phyloP scores from a whole-genome alignment of 2,113 vertebrate genomes.

The Scomber colias region DNA sequence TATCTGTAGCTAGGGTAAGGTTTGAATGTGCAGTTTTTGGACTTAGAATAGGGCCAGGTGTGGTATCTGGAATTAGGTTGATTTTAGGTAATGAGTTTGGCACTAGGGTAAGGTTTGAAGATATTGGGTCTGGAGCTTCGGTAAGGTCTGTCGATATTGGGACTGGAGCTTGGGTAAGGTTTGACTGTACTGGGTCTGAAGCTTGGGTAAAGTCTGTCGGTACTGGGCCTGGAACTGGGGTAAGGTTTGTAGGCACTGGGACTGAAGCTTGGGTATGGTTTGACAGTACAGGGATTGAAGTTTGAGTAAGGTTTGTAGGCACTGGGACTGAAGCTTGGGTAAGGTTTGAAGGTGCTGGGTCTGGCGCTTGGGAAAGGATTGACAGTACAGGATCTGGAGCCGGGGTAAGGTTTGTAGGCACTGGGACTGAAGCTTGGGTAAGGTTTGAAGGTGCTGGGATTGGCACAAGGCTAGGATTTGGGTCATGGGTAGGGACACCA shows the following conservation, averaged over 20 bases:
- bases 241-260: neutral
- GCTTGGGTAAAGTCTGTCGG: neutral
- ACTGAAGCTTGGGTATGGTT: neutral
- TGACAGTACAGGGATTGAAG: neutral
- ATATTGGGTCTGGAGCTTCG: neutral
- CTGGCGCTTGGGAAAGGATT: neutral
- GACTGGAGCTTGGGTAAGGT: neutral
- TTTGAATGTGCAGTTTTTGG: neutral
- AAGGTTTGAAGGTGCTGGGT: neutral
- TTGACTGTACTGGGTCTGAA: neutral
- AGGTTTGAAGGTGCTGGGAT: neutral
- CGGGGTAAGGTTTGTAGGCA: neutral
- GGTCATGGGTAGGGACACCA: conserved; percentile 17
- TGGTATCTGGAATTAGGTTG: neutral
- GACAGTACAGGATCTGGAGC: neutral
- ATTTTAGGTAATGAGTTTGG: conserved; percentile 13
- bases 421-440: neutral
- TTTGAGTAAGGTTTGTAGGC: neutral
- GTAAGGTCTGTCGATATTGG: neutral
- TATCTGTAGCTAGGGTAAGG: neutral
- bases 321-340: neutral
- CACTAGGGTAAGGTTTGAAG: neutral
- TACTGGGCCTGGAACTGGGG: neutral
- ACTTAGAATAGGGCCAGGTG: neutral
- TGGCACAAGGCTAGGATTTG: conserved; percentile 29